Evolutionary conservation across 2,797 vertebrate genomes (phyloP).

Genomic region (Urocyon cinereoargenteus): DNA sequence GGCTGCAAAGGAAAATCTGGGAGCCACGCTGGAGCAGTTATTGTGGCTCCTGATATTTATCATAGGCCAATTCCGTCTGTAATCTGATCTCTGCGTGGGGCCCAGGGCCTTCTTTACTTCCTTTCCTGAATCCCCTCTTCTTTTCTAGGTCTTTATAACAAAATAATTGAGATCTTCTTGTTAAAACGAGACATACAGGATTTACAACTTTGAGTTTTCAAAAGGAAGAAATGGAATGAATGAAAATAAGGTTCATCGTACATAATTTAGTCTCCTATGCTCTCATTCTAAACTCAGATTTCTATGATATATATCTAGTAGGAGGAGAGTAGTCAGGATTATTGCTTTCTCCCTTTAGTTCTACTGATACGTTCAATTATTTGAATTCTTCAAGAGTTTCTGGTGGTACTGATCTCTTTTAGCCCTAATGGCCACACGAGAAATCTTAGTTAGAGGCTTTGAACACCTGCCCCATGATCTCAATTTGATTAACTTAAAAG

Average conservation of each 20-base stretch:
- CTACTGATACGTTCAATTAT: not conserved
- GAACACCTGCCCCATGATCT: not conserved
- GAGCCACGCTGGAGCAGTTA: not conserved
- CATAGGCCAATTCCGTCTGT: not conserved
- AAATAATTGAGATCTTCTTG: not conserved
- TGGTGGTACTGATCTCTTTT: not conserved
- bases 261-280: not conserved
- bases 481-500: conserved; percentile 1
- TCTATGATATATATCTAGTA: not conserved
- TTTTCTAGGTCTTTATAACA: conserved; percentile 28
- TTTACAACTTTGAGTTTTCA: not conserved
- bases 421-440: not conserved
- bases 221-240: not conserved
- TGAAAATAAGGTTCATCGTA: not conserved
- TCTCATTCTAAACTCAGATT: not conserved
- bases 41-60: not conserved
- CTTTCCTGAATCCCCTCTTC: conserved; percentile 27
- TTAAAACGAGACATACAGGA: not conserved
- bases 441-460: not conserved
- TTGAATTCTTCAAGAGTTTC: not conserved
- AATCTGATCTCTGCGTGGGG: not conserved
- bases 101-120: not conserved
- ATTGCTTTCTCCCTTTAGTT: not conserved
- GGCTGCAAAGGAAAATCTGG: not conserved
- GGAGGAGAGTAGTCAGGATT: not conserved